phyloP scores from a whole-genome alignment of 2,113 vertebrate genomes.

The Poecilia latipinna region DNA sequence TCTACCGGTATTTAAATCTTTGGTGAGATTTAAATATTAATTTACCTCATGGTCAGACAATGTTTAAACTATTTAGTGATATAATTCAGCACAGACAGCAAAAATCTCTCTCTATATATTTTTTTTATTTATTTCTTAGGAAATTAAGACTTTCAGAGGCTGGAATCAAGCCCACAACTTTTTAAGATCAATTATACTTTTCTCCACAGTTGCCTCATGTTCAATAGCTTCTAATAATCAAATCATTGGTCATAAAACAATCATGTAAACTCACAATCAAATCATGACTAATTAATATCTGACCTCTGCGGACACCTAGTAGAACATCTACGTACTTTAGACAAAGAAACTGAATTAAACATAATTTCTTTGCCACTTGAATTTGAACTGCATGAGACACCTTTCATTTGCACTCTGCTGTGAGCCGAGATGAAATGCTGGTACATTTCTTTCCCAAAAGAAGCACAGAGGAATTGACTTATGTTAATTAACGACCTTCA shows the following conservation, averaged over 20 bases:
- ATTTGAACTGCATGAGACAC: constrained; percentile 2
- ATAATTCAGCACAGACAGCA: no score
- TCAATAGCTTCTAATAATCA: neutral
- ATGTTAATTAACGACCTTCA: constrained; percentile 76
- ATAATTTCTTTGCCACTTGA: constrained; percentile 2
- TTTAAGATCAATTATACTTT: no score
- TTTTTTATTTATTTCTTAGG: no score
- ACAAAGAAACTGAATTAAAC: neutral
- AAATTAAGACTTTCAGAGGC: no score
- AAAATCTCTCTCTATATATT: no score
- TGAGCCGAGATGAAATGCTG: constrained; percentile 34
- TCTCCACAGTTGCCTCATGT: neutral
- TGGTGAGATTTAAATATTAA: no score
- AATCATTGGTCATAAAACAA: constrained; percentile 3
- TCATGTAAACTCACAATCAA: neutral
- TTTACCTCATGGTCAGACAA: no score
- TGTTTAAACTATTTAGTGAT: no score
- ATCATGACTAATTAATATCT: neutral
- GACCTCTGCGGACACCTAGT: neutral
- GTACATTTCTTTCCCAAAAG: constrained; percentile 53
- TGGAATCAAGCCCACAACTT: no score
- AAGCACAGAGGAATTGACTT: constrained; percentile 70
- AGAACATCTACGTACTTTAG: neutral
- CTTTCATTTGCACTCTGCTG: constrained; percentile 31
- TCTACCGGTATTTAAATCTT: no score